Evolutionary conservation across 2,113 vertebrate genomes (phyloP).

Genomic region (Chlorocebus sabaeus): DNA sequence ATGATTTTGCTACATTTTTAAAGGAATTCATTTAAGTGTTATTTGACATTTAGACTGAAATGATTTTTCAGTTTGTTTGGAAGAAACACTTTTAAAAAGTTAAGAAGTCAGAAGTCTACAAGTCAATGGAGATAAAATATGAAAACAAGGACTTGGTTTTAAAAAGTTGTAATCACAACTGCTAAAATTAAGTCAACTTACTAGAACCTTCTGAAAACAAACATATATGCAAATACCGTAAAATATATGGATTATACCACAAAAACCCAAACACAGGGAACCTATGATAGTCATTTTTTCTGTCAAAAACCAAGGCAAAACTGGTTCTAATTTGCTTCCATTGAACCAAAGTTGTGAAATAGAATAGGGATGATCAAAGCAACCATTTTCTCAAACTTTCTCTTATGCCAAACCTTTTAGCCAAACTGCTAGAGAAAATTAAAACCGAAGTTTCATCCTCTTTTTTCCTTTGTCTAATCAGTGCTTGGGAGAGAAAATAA

Average conservation of each 20-base stretch:
- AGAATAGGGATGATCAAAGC: background rate
- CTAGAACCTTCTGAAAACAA: background rate
- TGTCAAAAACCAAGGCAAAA: background rate
- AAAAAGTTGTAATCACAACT: background rate
- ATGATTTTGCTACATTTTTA: background rate
- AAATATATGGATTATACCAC: background rate
- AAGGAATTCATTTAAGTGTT: background rate
- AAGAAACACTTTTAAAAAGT: constrained; percentile 9
- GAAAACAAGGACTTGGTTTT: background rate
- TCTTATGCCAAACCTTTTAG: background rate
- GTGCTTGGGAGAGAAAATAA: background rate
- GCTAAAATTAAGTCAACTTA: background rate
- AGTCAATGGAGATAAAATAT: background rate
- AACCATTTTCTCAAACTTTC: background rate
- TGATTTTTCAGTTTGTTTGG: background rate
- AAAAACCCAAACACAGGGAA: background rate
- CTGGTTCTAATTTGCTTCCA: background rate
- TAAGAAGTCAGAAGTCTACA: background rate
- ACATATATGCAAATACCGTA: background rate
- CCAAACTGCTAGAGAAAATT: background rate
- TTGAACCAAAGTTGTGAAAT: background rate
- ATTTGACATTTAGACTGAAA: background rate
- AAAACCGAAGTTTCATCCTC: background rate
- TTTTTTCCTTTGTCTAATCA: background rate
- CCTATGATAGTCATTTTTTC: background rate